Conservation (phyloP, 2,113 vertebrate species). For the Scalopus aquaticus region DNA sequence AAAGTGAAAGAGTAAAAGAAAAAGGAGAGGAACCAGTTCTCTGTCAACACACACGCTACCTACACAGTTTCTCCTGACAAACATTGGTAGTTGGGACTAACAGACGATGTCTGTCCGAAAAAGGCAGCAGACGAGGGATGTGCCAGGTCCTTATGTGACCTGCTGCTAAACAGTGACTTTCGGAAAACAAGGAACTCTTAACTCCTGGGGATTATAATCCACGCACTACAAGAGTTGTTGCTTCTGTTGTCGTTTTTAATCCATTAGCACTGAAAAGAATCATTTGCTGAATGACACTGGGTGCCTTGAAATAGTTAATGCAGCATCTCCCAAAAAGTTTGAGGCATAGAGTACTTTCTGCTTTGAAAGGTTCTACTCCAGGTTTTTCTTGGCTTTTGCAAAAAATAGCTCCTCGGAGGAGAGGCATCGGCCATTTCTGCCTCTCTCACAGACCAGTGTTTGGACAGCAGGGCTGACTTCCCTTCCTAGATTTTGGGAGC, state of each 20-base stretch:
- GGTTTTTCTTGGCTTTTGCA: not conserved
- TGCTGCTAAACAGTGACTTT: not conserved
- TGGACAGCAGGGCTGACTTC: not conserved
- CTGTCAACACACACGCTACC: not conserved
- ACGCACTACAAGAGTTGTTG: not conserved
- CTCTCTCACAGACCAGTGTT: fast-evolving
- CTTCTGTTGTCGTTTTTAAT: not conserved
- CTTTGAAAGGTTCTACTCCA: conserved; percentile 5
- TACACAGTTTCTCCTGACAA: not conserved
- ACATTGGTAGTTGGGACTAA: not conserved
- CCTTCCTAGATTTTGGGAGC: not conserved
- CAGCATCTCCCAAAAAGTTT: not conserved
- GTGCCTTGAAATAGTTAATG: not conserved
- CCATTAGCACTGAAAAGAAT: not conserved
- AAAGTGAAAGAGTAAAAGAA: not conserved
- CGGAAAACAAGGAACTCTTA: not conserved
- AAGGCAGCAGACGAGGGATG: not conserved
- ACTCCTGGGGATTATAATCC: not conserved
- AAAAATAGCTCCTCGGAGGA: not conserved
- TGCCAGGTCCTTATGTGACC: not conserved
- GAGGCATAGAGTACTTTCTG: not conserved
- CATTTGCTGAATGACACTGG: not conserved
- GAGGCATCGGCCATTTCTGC: not conserved
- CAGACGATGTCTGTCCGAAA: not conserved
- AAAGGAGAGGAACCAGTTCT: not conserved